These are phyloP conservation scores for Novumbra hubbsi DNA, from an alignment of 2,797 vertebrate species.

Conservation along the genomic window DNA sequence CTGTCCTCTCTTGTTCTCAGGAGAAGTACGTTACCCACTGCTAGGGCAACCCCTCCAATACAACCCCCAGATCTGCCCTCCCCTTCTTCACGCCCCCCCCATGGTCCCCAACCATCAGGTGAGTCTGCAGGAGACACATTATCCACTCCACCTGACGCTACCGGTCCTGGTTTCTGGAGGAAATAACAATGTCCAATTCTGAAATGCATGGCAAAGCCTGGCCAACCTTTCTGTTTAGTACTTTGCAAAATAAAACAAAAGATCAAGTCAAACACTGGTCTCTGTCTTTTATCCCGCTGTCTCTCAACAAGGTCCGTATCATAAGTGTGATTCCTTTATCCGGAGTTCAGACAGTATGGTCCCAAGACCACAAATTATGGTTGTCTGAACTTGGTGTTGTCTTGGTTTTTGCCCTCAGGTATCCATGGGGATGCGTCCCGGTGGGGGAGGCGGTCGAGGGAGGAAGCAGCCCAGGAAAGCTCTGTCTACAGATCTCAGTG, in stretches of 20 bases:
- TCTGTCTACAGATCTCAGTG: slow-evolving; percentile 82
- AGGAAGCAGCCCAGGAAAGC: slow-evolving; percentile 84
- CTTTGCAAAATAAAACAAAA: slow-evolving; percentile 12
- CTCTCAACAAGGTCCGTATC: neutral
- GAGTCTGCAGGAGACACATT: neutral
- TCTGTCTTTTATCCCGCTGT: neutral
- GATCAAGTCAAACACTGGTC: neutral
- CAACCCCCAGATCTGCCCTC: slow-evolving; percentile 73
- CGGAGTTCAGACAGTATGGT: neutral
- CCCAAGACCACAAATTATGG: neutral
- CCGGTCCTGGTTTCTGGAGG: neutral
- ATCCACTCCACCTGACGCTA: neutral
- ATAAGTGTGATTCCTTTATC: neutral
- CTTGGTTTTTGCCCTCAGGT: slow-evolving; percentile 56
- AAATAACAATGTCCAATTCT: neutral
- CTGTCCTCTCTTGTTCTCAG: slow-evolving; percentile 54
- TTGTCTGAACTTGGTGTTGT: neutral
- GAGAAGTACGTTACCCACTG: slow-evolving; percentile 84
- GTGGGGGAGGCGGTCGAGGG: slow-evolving; percentile 67
- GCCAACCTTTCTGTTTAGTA: neutral
- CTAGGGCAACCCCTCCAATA: slow-evolving; percentile 87
- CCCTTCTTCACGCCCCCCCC: slow-evolving; percentile 81
- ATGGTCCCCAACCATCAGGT: slow-evolving; percentile 69
- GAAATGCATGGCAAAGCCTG: neutral
- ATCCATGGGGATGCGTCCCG: slow-evolving; percentile 80